Evolutionary conservation across 2,888 invertebrate genomes (phyloP), one percentile per base, ranked within the genome.

Genomic region (Gryllus longicercus): DNA sequence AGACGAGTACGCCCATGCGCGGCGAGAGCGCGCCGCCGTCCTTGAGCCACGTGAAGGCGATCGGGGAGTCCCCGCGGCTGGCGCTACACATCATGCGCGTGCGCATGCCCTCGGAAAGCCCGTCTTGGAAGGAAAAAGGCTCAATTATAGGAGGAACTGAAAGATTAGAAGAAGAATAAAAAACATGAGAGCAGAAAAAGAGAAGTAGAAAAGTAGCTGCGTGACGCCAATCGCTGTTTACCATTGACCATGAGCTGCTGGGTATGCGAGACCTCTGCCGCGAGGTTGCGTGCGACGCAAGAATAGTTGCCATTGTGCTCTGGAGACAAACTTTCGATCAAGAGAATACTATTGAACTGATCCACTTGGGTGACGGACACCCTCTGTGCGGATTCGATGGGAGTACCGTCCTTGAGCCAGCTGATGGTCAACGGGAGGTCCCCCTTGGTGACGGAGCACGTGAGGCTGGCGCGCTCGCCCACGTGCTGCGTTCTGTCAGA

Each of bases 91-190:
- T 92, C 87, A 93, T 92, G 88, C 93, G 91, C 84, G 94, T 94
- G 87, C 93, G 91, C 92, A 93, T 93, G 88, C 93, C 93, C 89
- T 94, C 93, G 87, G 93, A 92, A 87, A 94, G 91, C 88, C 93
- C 93, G 89, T 93, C 93, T 92, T 93, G 92, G 90, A 94, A 94
- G 90, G 91, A 91, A 91, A 94, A 94, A 89, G 94, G 93, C 91
- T 93, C 93, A 91, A 94, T 93, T 90, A 92, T 93, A 89, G 94
- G 94, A 89, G 94, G 94, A 91, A 94, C 94, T 94, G 92, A 87
- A 90, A 89, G 86, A 86, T 87, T 81, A 88, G 86, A 87, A 87
- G 63, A 63, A 63, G 63, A 38, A 89, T 79, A 80, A 89, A 88
- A 89, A 88, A 89, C 89, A 89, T 89, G 88, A 90, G 89, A 87